phyloP scores from a whole-genome alignment of 2,113 vertebrate genomes.

The Tetrax tetrax region DNA sequence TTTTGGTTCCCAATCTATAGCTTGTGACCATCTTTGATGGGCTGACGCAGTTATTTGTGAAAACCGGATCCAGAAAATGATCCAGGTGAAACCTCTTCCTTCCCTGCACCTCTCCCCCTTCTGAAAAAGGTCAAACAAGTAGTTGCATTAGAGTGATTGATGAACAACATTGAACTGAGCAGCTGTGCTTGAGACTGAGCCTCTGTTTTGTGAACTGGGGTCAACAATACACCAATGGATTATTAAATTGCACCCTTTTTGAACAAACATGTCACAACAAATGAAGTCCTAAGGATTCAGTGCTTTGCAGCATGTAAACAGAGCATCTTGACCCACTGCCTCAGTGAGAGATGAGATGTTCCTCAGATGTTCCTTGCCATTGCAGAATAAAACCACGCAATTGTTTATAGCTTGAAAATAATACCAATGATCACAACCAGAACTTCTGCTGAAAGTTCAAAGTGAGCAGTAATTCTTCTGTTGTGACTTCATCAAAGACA shows the following conservation, averaged over 20 bases:
- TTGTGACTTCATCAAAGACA: background rate
- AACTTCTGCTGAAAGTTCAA: background rate
- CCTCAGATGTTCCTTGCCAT: background rate
- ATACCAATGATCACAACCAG: background rate
- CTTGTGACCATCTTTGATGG: background rate
- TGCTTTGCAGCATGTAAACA: background rate
- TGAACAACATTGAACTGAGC: background rate
- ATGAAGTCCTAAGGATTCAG: background rate
- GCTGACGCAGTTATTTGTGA: background rate
- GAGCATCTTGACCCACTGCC: background rate
- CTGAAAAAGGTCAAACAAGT: background rate
- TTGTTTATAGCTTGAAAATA: background rate
- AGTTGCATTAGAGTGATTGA: background rate
- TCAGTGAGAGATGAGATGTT: background rate
- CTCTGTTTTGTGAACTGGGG: background rate
- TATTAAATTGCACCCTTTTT: background rate
- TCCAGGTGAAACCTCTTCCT: background rate
- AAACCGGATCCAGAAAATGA: background rate
- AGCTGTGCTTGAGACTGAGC: background rate
- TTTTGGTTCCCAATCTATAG: background rate
- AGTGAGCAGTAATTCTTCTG: background rate
- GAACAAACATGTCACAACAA: background rate
- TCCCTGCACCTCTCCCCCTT: background rate
- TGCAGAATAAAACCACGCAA: background rate
- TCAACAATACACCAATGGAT: background rate